Conservation (phyloP, 2,113 vertebrate species). For the Peromyscus leucopus region DNA sequence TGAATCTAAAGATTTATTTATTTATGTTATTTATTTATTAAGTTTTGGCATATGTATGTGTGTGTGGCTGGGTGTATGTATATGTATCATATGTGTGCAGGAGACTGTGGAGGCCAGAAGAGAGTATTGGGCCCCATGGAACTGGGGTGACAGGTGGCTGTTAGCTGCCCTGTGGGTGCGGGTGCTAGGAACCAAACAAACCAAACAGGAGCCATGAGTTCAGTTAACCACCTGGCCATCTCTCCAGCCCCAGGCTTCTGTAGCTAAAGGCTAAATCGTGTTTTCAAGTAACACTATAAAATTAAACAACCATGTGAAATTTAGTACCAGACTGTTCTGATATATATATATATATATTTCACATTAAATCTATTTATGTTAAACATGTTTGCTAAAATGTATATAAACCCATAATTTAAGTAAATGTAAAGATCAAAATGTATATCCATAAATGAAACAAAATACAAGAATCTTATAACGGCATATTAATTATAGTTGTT, state of each 20-base stretch:
- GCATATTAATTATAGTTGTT: neutral
- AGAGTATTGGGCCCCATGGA: neutral
- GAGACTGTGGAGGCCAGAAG: neutral
- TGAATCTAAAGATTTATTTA: neutral
- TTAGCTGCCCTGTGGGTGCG: neutral
- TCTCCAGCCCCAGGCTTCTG: neutral
- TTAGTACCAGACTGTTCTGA: neutral
- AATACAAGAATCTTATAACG: neutral
- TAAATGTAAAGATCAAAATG: neutral
- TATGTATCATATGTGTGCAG: neutral
- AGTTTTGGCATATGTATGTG: neutral
- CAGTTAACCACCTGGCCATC: neutral
- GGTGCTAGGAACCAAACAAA: neutral
- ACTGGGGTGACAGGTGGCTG: neutral
- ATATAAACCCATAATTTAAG: neutral
- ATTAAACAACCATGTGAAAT: neutral
- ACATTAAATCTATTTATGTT: neutral
- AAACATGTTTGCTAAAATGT: conserved; percentile 7
- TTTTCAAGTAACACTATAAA: neutral
- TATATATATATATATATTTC: neutral
- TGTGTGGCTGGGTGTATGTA: neutral
- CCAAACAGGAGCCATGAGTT: neutral
- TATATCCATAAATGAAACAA: neutral
- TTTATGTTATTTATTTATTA: neutral
- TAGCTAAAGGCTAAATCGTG: neutral